Evolutionary conservation across 2,888 invertebrate genomes (phyloP), one percentile per base, ranked within the genome.

Genomic region (Drosophila anomelani): DNA sequence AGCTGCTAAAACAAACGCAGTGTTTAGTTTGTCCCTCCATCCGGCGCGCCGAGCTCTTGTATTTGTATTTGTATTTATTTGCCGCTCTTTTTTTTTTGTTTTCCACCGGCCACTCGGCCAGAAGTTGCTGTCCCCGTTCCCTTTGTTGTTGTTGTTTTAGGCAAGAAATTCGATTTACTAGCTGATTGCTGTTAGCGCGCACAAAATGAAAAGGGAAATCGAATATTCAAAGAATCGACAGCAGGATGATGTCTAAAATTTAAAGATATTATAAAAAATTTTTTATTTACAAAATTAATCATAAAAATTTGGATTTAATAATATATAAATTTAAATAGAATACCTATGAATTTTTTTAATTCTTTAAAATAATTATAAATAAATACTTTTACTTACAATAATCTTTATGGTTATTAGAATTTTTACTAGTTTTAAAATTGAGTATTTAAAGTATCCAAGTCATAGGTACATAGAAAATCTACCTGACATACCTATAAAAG

Each of bases 131-230:
- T 68, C 47, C 47, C 51, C 51, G 34, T 23, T 20, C 13, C 51
- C 63, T 17, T 43, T 70, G 62, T 51, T 78, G 59, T 71, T 86
- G 83, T 86, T 85, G 76, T 86, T 82, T 88, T 86, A 82, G 86
- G 86, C 84, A 78, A 80, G 80, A 84, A 88, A 86, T 86, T 88
- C 88, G 85, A 86, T 86, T 86, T 86, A 80, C 84, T 78, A 86
- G 88, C 84, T 88, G 86, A 88, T 88, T 86, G 86, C 81, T 86
- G 81, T 85, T 77, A 88, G 75, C 80, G 68, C 46, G 73, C 44
- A 74, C 56, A 57, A 66, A 69, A 59, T 69, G 55, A 58, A 64
- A 68, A 57, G 56, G 36, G 58, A 54, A 39, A 56, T 15, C 10
- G 17, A 6, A 29, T 53, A 13, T n/a, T 17, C 1, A 15, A 13